These are phyloP conservation scores for Caracal caracal DNA, from an alignment of 2,113 vertebrate species.

Conservation along the genomic window DNA sequence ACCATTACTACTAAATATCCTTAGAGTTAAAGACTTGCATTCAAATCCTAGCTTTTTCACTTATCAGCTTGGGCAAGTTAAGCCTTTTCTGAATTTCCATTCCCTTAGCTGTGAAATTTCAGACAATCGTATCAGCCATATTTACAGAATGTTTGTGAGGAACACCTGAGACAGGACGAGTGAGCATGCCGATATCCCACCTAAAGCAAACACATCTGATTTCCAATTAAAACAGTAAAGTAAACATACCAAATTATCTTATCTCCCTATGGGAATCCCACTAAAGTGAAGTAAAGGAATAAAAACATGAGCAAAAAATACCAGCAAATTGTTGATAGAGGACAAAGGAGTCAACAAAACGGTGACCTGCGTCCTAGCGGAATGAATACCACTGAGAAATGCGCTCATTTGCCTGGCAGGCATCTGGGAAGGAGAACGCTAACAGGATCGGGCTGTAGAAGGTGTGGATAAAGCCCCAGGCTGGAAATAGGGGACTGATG, in stretches of 20 bases:
- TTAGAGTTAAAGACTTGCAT: not conserved
- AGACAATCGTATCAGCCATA: not conserved
- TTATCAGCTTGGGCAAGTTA: not conserved
- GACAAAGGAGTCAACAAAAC: not conserved
- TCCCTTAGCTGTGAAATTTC: not conserved
- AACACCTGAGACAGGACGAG: not conserved
- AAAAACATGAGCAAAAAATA: not conserved
- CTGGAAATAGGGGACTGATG: not conserved
- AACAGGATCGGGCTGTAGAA: not conserved
- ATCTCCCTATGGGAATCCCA: not conserved
- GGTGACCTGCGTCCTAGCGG: not conserved
- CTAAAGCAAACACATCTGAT: not conserved
- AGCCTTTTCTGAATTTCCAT: not conserved
- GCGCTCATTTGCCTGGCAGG: not conserved
- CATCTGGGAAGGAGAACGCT: not conserved
- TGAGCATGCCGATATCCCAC: not conserved
- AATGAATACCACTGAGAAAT: not conserved
- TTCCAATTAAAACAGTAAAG: not conserved
- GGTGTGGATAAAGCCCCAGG: not conserved
- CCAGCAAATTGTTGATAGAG: not conserved
- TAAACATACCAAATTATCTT: not conserved
- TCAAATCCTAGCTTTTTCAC: not conserved
- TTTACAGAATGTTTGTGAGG: not conserved
- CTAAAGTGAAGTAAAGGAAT: not conserved
- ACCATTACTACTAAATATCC: not conserved